Evolutionary conservation across 2,888 invertebrate species (phyloP), one percentile per base, ranked within the genome.

Genomic region (Alviniconcha strummeri): DNA sequence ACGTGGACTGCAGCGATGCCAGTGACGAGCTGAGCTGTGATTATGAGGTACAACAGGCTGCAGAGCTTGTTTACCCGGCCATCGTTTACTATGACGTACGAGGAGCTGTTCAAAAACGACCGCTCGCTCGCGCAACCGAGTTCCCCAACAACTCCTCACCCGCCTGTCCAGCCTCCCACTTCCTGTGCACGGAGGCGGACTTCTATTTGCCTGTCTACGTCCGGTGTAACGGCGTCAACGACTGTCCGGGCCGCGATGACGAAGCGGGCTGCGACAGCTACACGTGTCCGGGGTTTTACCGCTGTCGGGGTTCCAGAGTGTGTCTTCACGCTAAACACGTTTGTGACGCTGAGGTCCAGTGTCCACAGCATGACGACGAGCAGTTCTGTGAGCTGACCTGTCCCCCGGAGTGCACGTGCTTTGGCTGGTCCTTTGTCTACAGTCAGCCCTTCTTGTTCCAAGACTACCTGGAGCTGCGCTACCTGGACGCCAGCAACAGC

Each of bases 291-390:
- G 84, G 84, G 52, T 67, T 67, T 56, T 83, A 83, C 81, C 80
- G 83, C 2, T 83, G 85, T 72, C 71, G 75, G 7, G 78, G 77
- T 13, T 81, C 81, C 17, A 17, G 8, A 0, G 60, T 85, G 9
- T 89, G 88, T 83, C 57, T 89, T 1, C 83, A 84, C 36, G 67
- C 74, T 54, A 64, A 75, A 36, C 83, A 85, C 64, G 78, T 89
- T 15, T 89, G 89, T 85, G 87, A 89, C 79, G 86, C 85, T 4
- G 52, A 36, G 11, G 19, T 56, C 6, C 83, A 88, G 15, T 89
- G 88, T 84, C 86, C 84, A 4, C n/a, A 75, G 0, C 75, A 80
- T 2, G 89, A 89, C 60, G 89, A 89, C 80, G 89, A 89, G 79
- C 57, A 80, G 11, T 54, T 84, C 19, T 72, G 76, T 55, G 69